Evolutionary conservation across 2,888 invertebrate species (phyloP).

Genomic region (Drosophila nigricruria): DNA sequence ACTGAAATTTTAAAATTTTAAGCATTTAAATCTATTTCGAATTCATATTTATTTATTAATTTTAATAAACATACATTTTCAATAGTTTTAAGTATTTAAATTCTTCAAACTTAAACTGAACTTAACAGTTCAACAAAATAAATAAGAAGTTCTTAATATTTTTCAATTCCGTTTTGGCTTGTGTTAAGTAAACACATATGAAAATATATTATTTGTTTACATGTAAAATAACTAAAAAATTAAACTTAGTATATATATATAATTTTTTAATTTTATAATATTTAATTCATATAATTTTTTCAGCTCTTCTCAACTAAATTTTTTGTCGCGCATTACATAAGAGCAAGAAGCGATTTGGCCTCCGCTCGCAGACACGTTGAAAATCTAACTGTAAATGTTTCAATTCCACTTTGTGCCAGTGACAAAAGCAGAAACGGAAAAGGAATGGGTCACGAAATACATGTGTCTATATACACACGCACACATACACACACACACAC

Average conservation of each 20-base stretch:
- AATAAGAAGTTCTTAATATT: neutral
- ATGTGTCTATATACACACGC: constrained; percentile 62
- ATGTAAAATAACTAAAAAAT: neutral
- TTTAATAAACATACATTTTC: no score
- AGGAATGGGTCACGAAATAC: constrained; percentile 53
- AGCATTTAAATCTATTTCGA: no score
- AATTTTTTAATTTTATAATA: neutral
- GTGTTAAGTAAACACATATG: no score
- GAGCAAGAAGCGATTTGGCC: constrained; percentile 31
- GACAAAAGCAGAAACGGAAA: constrained; percentile 34
- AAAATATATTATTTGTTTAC: neutral
- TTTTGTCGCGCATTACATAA: constrained; percentile 56
- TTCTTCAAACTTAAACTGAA: no score
- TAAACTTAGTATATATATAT: neutral
- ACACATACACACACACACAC: constrained; percentile 32
- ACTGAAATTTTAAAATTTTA: no score
- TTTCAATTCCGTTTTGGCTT: no score
- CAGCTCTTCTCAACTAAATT: neutral
- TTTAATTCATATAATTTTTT: neutral
- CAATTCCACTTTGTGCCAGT: constrained; percentile 67
- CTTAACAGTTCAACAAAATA: neutral
- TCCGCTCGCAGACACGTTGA: constrained; percentile 25
- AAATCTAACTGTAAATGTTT: constrained; percentile 65
- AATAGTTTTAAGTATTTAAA: no score
- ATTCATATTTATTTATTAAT: no score